Base-by-base conservation (phyloP, 2,888 invertebrate species). In the Drosophila neonasuta region DNA sequence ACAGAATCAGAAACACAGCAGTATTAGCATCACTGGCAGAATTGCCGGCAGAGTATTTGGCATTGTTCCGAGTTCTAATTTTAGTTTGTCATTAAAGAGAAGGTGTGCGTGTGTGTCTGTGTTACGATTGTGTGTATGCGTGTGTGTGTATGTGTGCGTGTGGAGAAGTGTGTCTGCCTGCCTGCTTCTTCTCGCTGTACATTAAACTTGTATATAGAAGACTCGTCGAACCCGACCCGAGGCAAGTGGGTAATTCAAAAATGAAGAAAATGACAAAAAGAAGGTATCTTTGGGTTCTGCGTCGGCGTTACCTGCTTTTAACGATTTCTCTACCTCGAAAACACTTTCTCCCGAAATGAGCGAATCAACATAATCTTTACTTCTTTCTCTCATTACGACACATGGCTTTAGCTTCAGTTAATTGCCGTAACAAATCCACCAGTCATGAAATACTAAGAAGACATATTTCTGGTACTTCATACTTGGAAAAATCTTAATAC, bases 21-120 rank as follows among this genome's bases (percentile, higher is more conserved):
- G 36, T 11, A 46, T 39, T 63, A 66, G 66, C 34, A 54, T 56
- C 68, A 60, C 60, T 51, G 56, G 66, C 65, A 80, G 86, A 87
- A 54, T 56, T 66, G 57, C 60, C 49, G 56, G 66, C 65, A 80
- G 86, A 84, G 86, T 86, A 84, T 85, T 88, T 87, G 88, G 88
- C 87, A 87, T 84, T 82, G 79, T 88, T 87, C 88, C 88, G 82
- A 87, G 74, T 85, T 88, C 87, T 87, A 87, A 85, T 66, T 85
- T 79, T 87, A 78, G 72, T 85, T 82, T 88, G 88, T 86, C 87
- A 88, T 88, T 82, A 87, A 86, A 76, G 68, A 80, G 71, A 78
- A 81, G 71, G 68, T 55, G 64, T 63, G 65, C 29, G 68, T 62
- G 58, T 61, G 77, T 73, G 45, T 70, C 70, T 60, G 58, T 59